A percentile compares a stretch with the other conserved stretches of the same genome.
Evolutionary conservation across 2,888 invertebrate species (phyloP).

Genomic region (Deroplatys truncata): DNA sequence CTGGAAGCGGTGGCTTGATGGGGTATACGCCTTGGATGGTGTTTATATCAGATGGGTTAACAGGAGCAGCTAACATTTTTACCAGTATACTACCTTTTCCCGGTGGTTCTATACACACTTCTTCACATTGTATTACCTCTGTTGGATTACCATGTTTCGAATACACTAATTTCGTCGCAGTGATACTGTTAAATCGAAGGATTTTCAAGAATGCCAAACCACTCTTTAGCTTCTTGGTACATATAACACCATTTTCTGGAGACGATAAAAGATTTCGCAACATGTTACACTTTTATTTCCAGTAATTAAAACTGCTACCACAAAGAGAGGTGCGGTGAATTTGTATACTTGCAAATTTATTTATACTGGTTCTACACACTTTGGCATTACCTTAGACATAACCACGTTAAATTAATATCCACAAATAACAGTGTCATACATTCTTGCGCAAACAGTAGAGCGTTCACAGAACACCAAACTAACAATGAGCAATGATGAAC

Average conservation of each 20-base stretch:
- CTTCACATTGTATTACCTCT: constrained; percentile 65
- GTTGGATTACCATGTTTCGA: constrained; percentile 77
- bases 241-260: not conserved
- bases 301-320: too few relatives aligned
- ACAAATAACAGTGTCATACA: too few relatives aligned
- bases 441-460: too few relatives aligned
- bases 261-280: not conserved
- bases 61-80: constrained; percentile 83
- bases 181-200: not conserved
- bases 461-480: too few relatives aligned
- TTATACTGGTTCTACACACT: too few relatives aligned
- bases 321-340: too few relatives aligned
- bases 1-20: constrained; percentile 76
- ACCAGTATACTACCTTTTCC: constrained; percentile 63
- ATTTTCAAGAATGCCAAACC: not conserved
- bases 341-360: too few relatives aligned
- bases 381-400: too few relatives aligned
- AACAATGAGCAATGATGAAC: too few relatives aligned
- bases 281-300: too few relatives aligned
- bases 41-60: constrained; percentile 98
- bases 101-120: constrained; percentile 48
- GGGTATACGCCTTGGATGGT: constrained; percentile 89
- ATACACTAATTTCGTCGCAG: constrained; percentile 52
- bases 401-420: too few relatives aligned
- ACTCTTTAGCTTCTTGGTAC: not conserved